A percentile compares a stretch with the other conserved stretches of the same genome.
These are phyloP conservation scores for Ivindomyrus marchei DNA, from an alignment of 2,113 vertebrate genomes.

Conservation along the genomic window DNA sequence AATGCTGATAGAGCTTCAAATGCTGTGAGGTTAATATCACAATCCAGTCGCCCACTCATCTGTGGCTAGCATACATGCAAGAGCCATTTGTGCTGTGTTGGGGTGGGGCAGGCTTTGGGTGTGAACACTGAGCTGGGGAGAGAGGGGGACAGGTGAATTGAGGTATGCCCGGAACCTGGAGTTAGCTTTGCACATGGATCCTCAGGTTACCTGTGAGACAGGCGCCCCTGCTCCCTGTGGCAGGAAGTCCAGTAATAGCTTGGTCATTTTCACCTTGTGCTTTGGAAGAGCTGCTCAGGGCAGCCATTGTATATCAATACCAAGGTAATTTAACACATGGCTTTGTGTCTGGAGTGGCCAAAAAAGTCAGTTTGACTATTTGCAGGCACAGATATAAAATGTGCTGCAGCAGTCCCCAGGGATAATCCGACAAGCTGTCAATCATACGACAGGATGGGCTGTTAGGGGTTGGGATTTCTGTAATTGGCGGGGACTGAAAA, in stretches of 20 bases:
- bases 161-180: not conserved
- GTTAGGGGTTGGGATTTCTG: not conserved
- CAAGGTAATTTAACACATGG: not conserved
- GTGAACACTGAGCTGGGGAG: not conserved
- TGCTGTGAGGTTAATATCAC: not conserved
- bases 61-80: not conserved
- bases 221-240: not conserved
- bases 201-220: not conserved
- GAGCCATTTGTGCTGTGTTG: not conserved
- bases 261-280: not conserved
- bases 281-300: not conserved
- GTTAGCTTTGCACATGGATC: not conserved
- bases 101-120: not conserved
- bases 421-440: not conserved
- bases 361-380: not conserved
- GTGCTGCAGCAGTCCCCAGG: not conserved
- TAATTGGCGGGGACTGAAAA: not conserved
- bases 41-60: not conserved
- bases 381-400: not conserved
- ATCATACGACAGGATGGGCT: not conserved
- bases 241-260: not conserved
- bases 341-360: not conserved
- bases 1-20: not conserved
- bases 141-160: not conserved
- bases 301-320: not conserved